Conservation (phyloP, 2,888 invertebrate species). For the Eremobia ochroleuca region DNA sequence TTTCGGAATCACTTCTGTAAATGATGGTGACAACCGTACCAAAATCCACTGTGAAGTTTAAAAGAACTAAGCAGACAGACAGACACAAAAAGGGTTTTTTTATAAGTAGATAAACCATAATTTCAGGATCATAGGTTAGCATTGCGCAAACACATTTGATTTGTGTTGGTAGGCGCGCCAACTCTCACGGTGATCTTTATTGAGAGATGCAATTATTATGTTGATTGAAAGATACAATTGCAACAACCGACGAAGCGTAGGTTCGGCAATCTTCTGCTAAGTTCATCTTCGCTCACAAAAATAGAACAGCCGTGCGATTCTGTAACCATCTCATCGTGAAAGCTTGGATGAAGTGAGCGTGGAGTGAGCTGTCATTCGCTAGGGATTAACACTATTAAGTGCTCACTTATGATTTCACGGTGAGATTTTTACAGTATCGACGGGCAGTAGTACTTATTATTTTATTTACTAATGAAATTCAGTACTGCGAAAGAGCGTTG, state of each 20-base stretch:
- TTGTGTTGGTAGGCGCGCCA: conserved; percentile 9
- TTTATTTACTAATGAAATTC: conserved; percentile 13
- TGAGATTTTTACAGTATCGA: too few relatives aligned
- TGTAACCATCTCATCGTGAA: too few relatives aligned
- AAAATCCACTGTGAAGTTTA: neutral
- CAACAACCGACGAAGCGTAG: conserved; percentile 10
- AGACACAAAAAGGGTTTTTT: neutral
- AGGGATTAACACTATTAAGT: too few relatives aligned
- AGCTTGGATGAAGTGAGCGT: too few relatives aligned
- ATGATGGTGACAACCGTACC: neutral
- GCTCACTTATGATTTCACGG: too few relatives aligned
- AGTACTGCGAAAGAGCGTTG: neutral
- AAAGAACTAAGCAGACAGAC: neutral
- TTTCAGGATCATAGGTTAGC: conserved; percentile 1
- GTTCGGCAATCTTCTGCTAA: conserved; percentile 7
- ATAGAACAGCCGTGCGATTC: too few relatives aligned
- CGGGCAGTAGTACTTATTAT: neutral
- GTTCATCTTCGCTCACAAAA: conserved; percentile 6
- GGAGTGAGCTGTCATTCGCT: too few relatives aligned
- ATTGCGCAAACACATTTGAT: conserved; percentile 29
- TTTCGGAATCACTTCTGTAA: neutral
- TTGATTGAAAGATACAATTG: conserved; percentile 40
- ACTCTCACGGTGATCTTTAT: conserved; percentile 18
- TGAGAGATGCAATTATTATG: conserved; percentile 12
- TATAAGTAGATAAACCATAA: neutral